A percentile compares a stretch with the other conserved stretches of the same genome.
Evolutionary conservation across 2,113 vertebrate species (phyloP).

Genomic region (Cervus canadensis): DNA sequence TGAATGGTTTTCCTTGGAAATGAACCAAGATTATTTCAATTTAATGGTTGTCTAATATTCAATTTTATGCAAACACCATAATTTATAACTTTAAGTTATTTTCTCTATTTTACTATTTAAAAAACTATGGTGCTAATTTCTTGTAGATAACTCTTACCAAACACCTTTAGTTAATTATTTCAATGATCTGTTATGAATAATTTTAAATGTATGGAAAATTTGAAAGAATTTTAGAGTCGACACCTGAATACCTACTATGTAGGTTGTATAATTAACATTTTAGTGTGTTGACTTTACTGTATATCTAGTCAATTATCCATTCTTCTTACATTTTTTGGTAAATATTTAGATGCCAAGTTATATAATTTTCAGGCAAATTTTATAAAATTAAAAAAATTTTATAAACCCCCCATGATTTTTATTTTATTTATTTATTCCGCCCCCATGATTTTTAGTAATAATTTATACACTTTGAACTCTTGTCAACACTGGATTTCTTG

Average conservation of each 20-base stretch:
- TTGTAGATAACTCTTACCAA: neutral
- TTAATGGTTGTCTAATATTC: neutral
- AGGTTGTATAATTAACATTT: neutral
- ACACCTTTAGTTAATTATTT: neutral
- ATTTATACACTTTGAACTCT: neutral
- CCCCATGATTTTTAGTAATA: neutral
- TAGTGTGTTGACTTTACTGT: neutral
- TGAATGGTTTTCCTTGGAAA: neutral
- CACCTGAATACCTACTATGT: neutral
- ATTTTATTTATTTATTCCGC: too few species aligned
- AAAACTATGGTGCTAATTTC: neutral
- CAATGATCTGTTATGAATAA: neutral
- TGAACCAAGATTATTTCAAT: neutral
- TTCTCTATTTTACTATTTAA: neutral
- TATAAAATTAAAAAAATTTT: neutral
- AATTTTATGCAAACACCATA: neutral
- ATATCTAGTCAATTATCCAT: neutral
- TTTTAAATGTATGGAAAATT: neutral
- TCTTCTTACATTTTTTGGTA: neutral
- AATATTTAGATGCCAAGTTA: neutral
- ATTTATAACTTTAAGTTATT: neutral
- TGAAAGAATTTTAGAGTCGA: neutral
- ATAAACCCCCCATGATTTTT: neutral
- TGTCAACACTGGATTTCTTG: neutral
- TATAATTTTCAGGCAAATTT: neutral